Percentiles rank a stretch among this genome's conserved stretches.
Evolutionary conservation across 2,888 invertebrate genomes (phyloP).

Genomic region (Seladonia tumulorum): DNA sequence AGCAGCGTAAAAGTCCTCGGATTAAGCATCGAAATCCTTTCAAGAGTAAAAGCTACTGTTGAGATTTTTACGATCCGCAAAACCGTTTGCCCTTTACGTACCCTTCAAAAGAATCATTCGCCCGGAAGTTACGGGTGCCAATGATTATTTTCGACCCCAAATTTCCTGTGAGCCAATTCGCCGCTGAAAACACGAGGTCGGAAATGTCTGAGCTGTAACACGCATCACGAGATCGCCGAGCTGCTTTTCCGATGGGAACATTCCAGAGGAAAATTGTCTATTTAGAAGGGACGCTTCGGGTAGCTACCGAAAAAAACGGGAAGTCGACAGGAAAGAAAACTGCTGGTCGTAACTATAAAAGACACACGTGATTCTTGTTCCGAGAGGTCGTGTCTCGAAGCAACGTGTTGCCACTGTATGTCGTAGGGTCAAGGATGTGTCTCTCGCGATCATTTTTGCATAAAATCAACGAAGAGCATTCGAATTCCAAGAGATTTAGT

Average conservation of each 20-base stretch:
- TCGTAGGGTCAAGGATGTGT: not conserved
- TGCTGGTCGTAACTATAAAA: conserved; percentile 7
- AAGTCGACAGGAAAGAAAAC: not conserved
- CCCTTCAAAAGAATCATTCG: not conserved
- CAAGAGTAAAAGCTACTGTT: not conserved
- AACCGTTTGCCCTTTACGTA: not conserved
- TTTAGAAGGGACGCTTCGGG: not conserved
- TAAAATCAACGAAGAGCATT: not conserved
- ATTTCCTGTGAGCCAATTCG: not conserved
- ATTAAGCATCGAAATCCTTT: not conserved
- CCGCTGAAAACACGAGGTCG: conserved; percentile 22
- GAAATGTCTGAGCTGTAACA: conserved; percentile 15
- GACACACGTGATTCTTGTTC: conserved; percentile 13
- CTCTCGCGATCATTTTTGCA: not conserved
- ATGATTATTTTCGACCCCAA: not conserved
- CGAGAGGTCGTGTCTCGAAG: not conserved
- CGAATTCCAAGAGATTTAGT: not conserved
- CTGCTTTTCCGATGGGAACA: conserved; percentile 14
- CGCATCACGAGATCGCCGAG: conserved; percentile 26
- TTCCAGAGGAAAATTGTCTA: conserved; percentile 7
- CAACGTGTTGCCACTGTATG: not conserved
- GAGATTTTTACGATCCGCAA: conserved; percentile 8
- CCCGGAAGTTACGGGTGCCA: conserved; percentile 6
- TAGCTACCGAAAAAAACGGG: not conserved
- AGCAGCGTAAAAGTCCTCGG: not conserved